phyloP scores from a whole-genome alignment of 2,797 vertebrate species.

The Poecilia wingei region DNA sequence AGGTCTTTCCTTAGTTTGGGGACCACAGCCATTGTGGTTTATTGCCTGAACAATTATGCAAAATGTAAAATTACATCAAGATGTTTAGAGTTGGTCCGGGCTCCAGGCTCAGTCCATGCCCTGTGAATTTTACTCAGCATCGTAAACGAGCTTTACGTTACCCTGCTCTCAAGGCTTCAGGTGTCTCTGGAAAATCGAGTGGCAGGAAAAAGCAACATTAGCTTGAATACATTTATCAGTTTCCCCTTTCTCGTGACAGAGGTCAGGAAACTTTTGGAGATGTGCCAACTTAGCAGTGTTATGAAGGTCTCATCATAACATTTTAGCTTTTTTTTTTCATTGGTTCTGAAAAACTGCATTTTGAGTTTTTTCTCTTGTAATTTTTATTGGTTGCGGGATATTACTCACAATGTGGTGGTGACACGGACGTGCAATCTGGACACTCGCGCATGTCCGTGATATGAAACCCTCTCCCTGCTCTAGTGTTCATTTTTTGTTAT shows the following conservation, averaged over 20 bases:
- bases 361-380: not conserved
- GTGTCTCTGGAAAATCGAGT: not conserved
- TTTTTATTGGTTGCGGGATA: not conserved
- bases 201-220: not conserved
- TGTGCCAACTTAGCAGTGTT: not conserved
- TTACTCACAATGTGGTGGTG: not conserved
- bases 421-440: not conserved
- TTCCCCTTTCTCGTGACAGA: not conserved
- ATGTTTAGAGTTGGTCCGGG: not conserved
- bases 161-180: not conserved
- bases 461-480: conserved; percentile 69
- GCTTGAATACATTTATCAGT: not conserved
- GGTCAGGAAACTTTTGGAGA: not conserved
- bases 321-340: not conserved
- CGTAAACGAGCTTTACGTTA: not conserved
- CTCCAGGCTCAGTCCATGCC: not conserved
- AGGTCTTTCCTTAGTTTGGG: not conserved
- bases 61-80: not conserved
- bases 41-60: not conserved
- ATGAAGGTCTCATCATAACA: not conserved
- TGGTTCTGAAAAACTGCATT: not conserved
- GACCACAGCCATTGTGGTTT: not conserved
- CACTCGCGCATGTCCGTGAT: conserved; percentile 5
- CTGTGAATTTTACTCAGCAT: not conserved
- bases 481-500: conserved; percentile 51